phyloP scores from a whole-genome alignment of 2,888 invertebrate genomes.

The Leptothorax acervorum region DNA sequence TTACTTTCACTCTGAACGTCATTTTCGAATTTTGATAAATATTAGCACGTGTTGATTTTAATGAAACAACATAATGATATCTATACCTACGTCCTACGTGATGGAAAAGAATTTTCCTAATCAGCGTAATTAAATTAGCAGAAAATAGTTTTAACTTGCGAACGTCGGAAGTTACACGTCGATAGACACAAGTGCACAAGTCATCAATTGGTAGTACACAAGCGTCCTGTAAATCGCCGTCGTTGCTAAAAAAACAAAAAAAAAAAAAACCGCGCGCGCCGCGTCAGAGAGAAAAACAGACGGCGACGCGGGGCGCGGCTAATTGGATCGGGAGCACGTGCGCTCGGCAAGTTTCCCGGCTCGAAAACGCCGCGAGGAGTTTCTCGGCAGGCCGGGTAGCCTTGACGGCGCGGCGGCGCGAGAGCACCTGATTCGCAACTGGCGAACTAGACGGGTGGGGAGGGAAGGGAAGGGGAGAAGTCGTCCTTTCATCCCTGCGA shows the following conservation, averaged over 20 bases:
- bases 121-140: background rate
- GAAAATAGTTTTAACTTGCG: background rate
- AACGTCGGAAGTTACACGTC: background rate
- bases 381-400: constrained; percentile 57
- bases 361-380: constrained; percentile 60
- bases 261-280: background rate
- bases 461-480: background rate
- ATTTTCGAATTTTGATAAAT: background rate
- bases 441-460: background rate
- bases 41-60: background rate
- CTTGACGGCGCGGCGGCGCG: constrained; percentile 64
- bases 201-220: background rate
- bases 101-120: background rate
- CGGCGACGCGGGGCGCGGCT: constrained; percentile 1
- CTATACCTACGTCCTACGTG: too few species aligned
- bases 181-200: background rate
- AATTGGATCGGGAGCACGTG: constrained; percentile 66
- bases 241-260: background rate
- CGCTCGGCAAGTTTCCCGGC: constrained; percentile 57
- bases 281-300: background rate
- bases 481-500: constrained; percentile 52
- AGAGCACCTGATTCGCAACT: constrained; percentile 66
- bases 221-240: background rate
- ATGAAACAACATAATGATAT: background rate
- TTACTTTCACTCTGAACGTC: background rate